Base-by-base conservation (phyloP, 2,113 vertebrate genomes). In the Gymnobelideus leadbeateri region DNA sequence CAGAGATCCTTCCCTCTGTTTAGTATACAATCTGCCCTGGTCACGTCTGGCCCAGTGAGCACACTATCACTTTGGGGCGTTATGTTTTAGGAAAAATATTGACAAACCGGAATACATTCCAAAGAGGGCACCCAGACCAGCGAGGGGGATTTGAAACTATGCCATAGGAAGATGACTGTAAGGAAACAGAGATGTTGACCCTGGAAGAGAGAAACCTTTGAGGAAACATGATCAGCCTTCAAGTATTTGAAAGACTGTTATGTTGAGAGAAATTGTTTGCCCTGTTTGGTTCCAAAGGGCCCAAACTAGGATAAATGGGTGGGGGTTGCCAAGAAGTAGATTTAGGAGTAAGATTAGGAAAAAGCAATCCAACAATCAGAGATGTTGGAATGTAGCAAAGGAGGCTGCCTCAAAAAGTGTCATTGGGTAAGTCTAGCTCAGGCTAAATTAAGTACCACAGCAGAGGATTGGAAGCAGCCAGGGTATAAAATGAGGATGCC, bases 141-240 rank as follows among this genome's bases (percentile, higher is more conserved):
- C n/a, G 6, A 84, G 68, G 68, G 31, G 68, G 16, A 84, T 23
- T 84, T 84, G 68, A 84, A 84, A 43, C 37, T 43, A 23, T 43
- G 68, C 68, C n/a, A 43, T 16, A 84, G 16, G 31, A 77, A n/a
- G 68, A 84, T 43, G 19, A 43, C 1, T 84, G 8, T 84, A 84
- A 84, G 68, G 68, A 84, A 84, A 19, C n/a, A 84, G 68, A 84
- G 68, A 84, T 84, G 68, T 84, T 84, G 68, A 84, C 68, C 68
- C 68, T 84, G 68, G 68, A 43, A 84, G n/a, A 84, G 68, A 43
- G 68, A 84, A 84, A 84, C 43, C 68, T 84, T 84, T 84, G n/a
- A 14, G 19, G 68, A 84, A 84, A 84, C n/a, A 43, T 43, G 68
- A 84, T 84, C 43, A 84, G 19, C n/a, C n/a, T 84, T 84, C n/a